These are phyloP conservation scores for Cisticola juncidis DNA, from an alignment of 2,113 vertebrate genomes.

Conservation along the genomic window DNA sequence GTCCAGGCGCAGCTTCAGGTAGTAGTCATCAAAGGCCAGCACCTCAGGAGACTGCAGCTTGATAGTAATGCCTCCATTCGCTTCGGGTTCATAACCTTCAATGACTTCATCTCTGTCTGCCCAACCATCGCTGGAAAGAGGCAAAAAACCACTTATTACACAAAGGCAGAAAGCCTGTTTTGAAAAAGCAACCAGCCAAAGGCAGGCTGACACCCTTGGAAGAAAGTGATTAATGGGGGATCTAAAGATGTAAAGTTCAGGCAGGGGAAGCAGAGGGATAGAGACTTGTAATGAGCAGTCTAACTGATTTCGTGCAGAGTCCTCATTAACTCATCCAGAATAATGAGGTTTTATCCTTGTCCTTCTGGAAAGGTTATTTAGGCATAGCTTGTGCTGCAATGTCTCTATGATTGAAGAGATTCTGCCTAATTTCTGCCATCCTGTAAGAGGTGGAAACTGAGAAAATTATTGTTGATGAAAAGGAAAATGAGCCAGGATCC, in stretches of 20 bases:
- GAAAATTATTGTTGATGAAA: neutral
- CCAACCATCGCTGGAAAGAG: conserved; percentile 90
- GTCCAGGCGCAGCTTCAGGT: conserved; percentile 90
- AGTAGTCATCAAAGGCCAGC: conserved; percentile 92
- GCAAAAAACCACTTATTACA: neutral
- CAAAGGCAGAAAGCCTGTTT: neutral
- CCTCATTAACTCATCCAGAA: conserved; percentile 2
- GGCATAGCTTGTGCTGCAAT: neutral
- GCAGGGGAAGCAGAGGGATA: neutral
- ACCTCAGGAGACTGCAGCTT: conserved; percentile 94
- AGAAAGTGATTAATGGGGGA: neutral
- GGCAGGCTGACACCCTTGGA: neutral
- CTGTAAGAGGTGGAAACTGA: neutral
- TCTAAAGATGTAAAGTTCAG: neutral
- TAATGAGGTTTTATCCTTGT: neutral
- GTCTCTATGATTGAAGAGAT: neutral
- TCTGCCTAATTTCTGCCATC: neutral
- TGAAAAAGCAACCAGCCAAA: neutral
- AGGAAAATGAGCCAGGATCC: neutral
- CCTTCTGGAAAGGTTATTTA: neutral
- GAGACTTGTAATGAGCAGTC: neutral
- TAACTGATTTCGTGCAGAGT: neutral
- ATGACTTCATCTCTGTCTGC: conserved; percentile 98
- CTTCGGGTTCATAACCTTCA: conserved; percentile 94
- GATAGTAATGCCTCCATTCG: conserved; percentile 96